phyloP scores from a whole-genome alignment of 2,113 vertebrate genomes.

The Solenodon paradoxus region DNA sequence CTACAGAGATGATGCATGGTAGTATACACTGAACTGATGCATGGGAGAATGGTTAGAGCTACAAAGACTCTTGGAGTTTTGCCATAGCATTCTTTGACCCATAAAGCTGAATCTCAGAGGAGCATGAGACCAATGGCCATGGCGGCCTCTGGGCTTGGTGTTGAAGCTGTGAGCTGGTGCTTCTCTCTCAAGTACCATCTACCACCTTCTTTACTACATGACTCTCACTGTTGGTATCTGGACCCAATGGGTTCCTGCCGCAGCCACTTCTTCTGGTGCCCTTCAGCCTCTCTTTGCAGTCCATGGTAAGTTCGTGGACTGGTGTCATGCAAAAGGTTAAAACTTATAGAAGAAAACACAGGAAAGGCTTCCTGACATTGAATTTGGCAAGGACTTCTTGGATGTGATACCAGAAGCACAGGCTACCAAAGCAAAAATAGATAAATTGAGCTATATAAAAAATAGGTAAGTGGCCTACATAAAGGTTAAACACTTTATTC shows the following conservation, averaged over 20 bases:
- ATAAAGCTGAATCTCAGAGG: background rate
- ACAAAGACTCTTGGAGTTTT: background rate
- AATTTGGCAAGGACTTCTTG: background rate
- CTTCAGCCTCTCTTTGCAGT: background rate
- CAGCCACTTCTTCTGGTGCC: background rate
- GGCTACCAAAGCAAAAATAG: background rate
- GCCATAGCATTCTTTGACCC: background rate
- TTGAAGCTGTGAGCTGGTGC: slow-evolving; percentile 27
- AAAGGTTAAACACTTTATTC: background rate
- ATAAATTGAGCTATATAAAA: background rate
- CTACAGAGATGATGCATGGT: background rate
- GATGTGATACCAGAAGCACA: background rate
- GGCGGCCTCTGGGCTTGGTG: background rate
- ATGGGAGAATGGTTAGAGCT: background rate
- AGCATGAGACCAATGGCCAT: background rate
- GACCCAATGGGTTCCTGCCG: background rate
- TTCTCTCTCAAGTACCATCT: background rate
- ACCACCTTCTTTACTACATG: background rate
- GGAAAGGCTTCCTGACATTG: background rate
- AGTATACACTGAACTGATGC: background rate
- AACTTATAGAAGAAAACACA: background rate
- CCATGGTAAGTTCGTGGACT: background rate
- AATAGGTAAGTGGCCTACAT: too few relatives aligned
- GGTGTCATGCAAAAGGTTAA: background rate
- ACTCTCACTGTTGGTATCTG: slow-evolving; percentile 51